A percentile compares a stretch with the other conserved stretches of the same genome.
phyloP scores from a whole-genome alignment of 2,113 vertebrate genomes.

The Parus major region DNA sequence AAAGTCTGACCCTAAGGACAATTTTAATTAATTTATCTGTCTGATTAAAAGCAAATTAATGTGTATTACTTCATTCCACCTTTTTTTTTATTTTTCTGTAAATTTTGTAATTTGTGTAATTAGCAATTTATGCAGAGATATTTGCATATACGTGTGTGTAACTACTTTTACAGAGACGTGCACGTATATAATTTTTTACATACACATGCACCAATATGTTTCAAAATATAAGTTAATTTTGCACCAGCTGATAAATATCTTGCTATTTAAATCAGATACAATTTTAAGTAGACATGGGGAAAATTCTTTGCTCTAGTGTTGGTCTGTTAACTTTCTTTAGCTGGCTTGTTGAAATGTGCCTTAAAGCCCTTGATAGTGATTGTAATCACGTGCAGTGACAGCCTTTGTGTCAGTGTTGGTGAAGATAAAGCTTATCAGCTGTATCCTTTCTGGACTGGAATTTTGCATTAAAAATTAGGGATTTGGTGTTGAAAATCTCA shows the following conservation, averaged over 20 bases:
- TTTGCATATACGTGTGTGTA: background rate
- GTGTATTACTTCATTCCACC: background rate
- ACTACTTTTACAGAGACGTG: background rate
- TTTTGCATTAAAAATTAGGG: background rate
- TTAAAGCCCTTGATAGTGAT: constrained; percentile 20
- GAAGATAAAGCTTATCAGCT: constrained; percentile 44
- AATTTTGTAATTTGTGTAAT: background rate
- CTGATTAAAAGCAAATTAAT: background rate
- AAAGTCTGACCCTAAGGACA: background rate
- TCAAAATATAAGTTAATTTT: background rate
- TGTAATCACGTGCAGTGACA: constrained; percentile 9
- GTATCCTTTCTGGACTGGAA: constrained; percentile 14
- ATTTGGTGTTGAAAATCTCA: background rate
- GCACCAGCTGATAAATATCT: background rate
- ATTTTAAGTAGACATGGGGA: background rate
- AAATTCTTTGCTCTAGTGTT: background rate
- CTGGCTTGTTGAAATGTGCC: constrained; percentile 7
- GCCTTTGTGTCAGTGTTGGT: background rate
- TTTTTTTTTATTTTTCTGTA: background rate
- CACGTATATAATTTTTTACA: background rate
- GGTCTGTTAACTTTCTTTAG: background rate
- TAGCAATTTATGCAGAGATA: background rate
- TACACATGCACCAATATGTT: background rate
- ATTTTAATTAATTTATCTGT: background rate
- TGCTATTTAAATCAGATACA: constrained; percentile 1